Conservation (phyloP, 2,797 vertebrate genomes). For the Tiaroga cobitis region DNA sequence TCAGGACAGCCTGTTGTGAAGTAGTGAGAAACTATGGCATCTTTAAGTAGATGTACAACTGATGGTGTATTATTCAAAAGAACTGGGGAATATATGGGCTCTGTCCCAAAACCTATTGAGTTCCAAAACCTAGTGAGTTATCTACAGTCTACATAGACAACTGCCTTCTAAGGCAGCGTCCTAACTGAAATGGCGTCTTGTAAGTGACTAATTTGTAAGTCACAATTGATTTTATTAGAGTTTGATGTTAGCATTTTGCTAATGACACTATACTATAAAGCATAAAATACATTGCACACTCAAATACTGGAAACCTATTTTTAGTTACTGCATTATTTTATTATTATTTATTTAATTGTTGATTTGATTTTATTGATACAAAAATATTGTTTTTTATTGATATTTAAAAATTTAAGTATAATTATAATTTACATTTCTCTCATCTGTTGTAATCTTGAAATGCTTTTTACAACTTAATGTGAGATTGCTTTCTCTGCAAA, state of each 20-base stretch:
- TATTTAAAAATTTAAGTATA: too few relatives aligned
- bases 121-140: not conserved
- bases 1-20: slow-evolving; percentile 43
- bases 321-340: not conserved
- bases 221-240: not conserved
- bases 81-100: slow-evolving; percentile 11
- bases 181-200: not conserved
- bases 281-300: not conserved
- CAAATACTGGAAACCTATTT: not conserved
- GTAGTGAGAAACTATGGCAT: slow-evolving; percentile 43
- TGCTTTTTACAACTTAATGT: not conserved
- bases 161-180: not conserved
- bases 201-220: not conserved
- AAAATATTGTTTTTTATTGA: too few relatives aligned
- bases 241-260: slow-evolving; percentile 2
- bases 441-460: not conserved
- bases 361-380: not conserved
- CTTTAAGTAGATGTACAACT: slow-evolving; percentile 35
- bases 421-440: not conserved
- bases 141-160: not conserved
- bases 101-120: not conserved
- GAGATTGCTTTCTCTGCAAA: not conserved
- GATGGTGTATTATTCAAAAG: slow-evolving; percentile 30
- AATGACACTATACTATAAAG: not conserved
- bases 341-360: not conserved